These are phyloP conservation scores for Zenarchopterus dispar DNA, from an alignment of 2,797 vertebrate genomes.

Conservation along the genomic window DNA sequence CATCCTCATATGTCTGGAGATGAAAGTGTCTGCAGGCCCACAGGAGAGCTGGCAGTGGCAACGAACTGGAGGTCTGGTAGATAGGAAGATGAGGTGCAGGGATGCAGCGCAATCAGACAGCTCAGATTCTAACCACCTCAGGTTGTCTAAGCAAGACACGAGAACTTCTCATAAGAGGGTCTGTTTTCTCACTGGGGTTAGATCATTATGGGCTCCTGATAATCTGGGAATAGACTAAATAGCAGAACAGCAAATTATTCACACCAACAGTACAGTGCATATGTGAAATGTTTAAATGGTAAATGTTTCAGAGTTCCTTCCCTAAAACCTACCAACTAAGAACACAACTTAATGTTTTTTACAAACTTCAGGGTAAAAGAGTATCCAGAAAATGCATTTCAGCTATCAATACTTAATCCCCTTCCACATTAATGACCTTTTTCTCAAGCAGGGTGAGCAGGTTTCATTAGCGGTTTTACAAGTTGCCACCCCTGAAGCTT, in stretches of 20 bases:
- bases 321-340: conserved; percentile 10
- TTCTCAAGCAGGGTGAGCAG: conserved; percentile 27
- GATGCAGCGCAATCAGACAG: conserved; percentile 47
- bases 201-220: conserved; percentile 6
- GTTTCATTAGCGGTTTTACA: conserved; percentile 49
- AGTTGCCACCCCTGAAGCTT: conserved; percentile 21
- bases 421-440: conserved; percentile 26
- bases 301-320: conserved; percentile 7
- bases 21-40: conserved; percentile 69
- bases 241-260: conserved; percentile 18
- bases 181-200: conserved; percentile 17
- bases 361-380: conserved; percentile 8
- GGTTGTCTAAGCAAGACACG: conserved; percentile 63
- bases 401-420: conserved; percentile 11
- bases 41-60: conserved; percentile 67
- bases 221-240: conserved; percentile 18
- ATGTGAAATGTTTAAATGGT: background rate
- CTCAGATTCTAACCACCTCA: conserved; percentile 39
- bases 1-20: conserved; percentile 61
- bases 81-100: conserved; percentile 60
- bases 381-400: conserved; percentile 11
- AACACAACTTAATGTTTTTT: conserved; percentile 12
- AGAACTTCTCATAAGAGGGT: conserved; percentile 27
- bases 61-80: conserved; percentile 69
- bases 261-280: background rate